Conservation (phyloP, 2,113 vertebrate species). For the Azemiops feae region DNA sequence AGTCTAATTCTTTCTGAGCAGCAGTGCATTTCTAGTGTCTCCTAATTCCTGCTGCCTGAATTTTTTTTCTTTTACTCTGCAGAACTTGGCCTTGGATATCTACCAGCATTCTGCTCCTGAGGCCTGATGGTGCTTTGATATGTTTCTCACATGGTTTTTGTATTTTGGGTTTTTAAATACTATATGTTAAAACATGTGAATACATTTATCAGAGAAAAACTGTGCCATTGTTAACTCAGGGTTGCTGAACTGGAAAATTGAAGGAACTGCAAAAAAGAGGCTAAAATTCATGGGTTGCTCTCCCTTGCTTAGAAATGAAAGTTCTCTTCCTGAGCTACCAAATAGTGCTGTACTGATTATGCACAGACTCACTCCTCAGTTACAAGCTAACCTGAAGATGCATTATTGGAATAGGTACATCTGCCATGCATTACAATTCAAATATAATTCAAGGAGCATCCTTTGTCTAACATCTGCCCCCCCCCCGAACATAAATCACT, state of each 20-base stretch:
- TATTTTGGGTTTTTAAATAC: not conserved
- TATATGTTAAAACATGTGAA: not conserved
- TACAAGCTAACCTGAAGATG: not conserved
- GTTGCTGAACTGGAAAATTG: not conserved
- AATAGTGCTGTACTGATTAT: not conserved
- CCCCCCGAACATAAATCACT: not conserved
- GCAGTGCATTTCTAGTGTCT: not conserved
- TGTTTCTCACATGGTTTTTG: not conserved
- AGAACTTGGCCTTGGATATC: not conserved
- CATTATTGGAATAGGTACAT: not conserved
- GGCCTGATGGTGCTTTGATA: not conserved
- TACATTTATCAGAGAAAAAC: not conserved
- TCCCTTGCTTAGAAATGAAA: not conserved
- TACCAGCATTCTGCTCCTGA: not conserved
- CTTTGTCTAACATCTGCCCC: not conserved
- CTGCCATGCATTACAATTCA: not conserved
- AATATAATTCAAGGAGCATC: not conserved
- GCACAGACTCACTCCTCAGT: not conserved
- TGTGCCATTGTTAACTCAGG: not conserved
- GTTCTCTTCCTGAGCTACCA: not conserved
- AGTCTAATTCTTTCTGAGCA: not conserved
- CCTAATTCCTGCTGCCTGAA: not conserved
- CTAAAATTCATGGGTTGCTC: not conserved
- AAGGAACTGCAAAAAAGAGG: not conserved
- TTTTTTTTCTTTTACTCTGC: not conserved